Conservation (phyloP, 1,140 invertebrate species). For the Oscheius sp. region DNA sequence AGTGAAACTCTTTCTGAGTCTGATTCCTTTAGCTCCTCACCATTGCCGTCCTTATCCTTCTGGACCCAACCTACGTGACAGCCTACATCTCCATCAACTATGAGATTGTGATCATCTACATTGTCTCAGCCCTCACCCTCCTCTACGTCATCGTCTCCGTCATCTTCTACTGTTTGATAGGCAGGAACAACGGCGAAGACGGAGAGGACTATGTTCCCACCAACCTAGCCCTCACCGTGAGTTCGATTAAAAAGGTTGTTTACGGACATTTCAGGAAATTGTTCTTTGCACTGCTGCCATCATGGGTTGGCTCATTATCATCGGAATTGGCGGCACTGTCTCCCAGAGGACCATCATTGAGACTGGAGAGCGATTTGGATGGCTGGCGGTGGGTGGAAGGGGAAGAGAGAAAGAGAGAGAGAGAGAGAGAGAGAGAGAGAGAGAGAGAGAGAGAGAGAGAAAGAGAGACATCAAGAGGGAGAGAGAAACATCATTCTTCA, state of each 20-base stretch:
- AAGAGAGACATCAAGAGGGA: too few relatives aligned
- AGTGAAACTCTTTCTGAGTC: not conserved
- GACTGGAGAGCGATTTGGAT: constrained; percentile 44
- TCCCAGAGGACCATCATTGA: constrained; percentile 44
- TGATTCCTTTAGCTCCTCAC: constrained; percentile 38
- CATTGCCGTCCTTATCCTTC: constrained; percentile 41
- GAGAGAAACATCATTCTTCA: constrained; percentile 18
- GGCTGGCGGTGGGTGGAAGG: constrained; percentile 32
- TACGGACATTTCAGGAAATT: constrained; percentile 33
- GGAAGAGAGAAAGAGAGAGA: not conserved
- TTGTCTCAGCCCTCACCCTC: constrained; percentile 40
- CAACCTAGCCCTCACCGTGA: constrained; percentile 40
- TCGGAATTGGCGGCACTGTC: constrained; percentile 41
- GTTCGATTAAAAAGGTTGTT: not conserved
- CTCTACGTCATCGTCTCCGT: constrained; percentile 43
- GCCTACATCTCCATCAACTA: constrained; percentile 46
- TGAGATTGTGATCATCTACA: constrained; percentile 44
- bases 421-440: not conserved
- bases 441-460: not conserved
- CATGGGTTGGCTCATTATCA: constrained; percentile 44
- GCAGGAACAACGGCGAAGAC: not conserved
- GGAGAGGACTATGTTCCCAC: constrained; percentile 31
- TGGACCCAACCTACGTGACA: constrained; percentile 42
- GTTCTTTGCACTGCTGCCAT: constrained; percentile 42
- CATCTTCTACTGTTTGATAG: constrained; percentile 37